Evolutionary conservation across 1,140 invertebrate species (phyloP), one percentile per base, ranked within the genome.

Genomic region (Halictus rubicundus): DNA sequence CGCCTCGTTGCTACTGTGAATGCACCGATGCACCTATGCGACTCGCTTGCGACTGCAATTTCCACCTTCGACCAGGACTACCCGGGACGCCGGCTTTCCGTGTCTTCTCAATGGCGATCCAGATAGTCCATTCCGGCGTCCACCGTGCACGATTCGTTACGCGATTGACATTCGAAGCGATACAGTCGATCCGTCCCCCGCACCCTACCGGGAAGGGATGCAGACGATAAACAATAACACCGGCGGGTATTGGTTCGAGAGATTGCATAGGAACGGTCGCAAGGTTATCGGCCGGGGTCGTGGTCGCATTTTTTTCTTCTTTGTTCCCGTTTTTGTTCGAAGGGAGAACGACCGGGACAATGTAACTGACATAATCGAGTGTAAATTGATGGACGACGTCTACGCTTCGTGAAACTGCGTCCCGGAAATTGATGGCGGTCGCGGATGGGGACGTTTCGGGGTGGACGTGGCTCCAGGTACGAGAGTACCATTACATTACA

Each of bases 31-130:
- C 57, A 61, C 2, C 42, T 61, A 69, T 75, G 82, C 78, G 82
- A 81, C 68, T 84, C 2, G 39, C 60, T 69, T 75, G 82, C 78
- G 82, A 81, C 68, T 84, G 82, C 82, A 84, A 65, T 85, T 83
- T 84, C 69, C 68, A 74, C 64, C 71, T 49, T 23, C 54, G 12
- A 25, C 37, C 49, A 2, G 49, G 10, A 16, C 49, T 21, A 19
- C 25, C 32, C 39, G n/a, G 19, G 16, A 37, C 32, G 25, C 14
- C 77, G 37, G 25, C 21, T 52, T 60, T 27, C 54, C 60, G 5
- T 69, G 23, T 19, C 14, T 52, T n/a, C 65, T 65, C 66, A 49
- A 63, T 37, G 37, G 14, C 59, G 57, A 54, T 64, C 66, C 60
- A 37, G 64, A 64, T 66, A 52, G 37, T n/a, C 23, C 49, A 9